Base-by-base conservation (phyloP, 2,888 invertebrate genomes). In the Panorpa germanica region DNA sequence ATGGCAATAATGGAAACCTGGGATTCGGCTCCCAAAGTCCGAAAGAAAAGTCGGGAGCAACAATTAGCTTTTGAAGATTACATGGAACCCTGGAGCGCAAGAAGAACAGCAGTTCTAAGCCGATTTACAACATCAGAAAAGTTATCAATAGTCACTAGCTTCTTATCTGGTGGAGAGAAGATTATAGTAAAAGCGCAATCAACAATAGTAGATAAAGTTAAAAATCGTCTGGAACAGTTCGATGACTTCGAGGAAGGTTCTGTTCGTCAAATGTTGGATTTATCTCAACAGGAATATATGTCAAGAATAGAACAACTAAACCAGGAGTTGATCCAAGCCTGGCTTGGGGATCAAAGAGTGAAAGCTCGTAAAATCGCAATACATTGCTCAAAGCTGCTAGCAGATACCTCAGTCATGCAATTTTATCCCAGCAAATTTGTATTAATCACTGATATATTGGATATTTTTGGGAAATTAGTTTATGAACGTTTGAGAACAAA, bases 361-460 rank as follows among this genome's bases (percentile, higher is more conserved):
- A 88, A 88, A 58, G 82, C 95, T 4, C 65, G 96, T 21, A 95
- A 95, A 64, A 93, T 96, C 46, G 86, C 80, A 2, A 95, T 96
- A 41, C 93, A 95, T 63, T 91, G 93, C 55, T 83, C 93, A 20
- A 93, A 95, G 57, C 60, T 95, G 43, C 57, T 98, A 31, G 74
- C 82, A 3, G 90, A 93, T 49, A 76, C 82, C 3, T n/a, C n/a
- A n/a, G 90, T 85, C 2, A 70, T 91, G 48, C 80, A 81, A 43
- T 98, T 96, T 56, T 98, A 96, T 59, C 96, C 96, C 0, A 91
- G 91, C 55, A 95, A 96, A 59, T 98, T 91, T 65, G 86, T 93
- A 19, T 64, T 96, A 10, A 77, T 96, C 32, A 91, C 91, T 8
- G 95, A 98, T 51, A 83, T 95, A 40, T 60, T 98, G 40, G 93